A percentile compares a stretch with the other conserved stretches of the same genome.
phyloP scores from a whole-genome alignment of 2,888 invertebrate genomes.

The Sinotaia quadrata region DNA sequence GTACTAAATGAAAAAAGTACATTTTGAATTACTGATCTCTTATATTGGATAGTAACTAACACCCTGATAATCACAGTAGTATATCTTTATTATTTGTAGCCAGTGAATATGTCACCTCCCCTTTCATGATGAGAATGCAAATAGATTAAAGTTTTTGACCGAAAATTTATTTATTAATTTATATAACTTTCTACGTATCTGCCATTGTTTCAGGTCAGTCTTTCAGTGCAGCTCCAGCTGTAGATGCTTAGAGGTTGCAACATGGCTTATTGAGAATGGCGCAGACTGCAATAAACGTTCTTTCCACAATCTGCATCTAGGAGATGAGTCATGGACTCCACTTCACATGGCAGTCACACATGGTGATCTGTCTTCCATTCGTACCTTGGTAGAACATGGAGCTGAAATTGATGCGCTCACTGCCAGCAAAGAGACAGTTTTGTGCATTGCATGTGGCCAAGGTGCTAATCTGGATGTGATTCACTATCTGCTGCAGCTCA shows the following conservation, averaged over 20 bases:
- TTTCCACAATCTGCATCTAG: constrained; percentile 8
- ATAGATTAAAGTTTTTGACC: too few relatives aligned
- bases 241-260: background rate
- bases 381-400: constrained; percentile 3
- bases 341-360: constrained; percentile 10
- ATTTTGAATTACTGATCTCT: too few relatives aligned
- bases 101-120: background rate
- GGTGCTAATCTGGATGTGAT: background rate
- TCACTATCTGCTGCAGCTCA: constrained; percentile 9
- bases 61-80: too few relatives aligned
- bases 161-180: too few relatives aligned
- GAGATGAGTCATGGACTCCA: constrained; percentile 17
- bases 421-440: constrained; percentile 8
- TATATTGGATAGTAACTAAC: too few relatives aligned
- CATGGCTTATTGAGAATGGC: constrained; percentile 10
- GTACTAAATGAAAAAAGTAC: too few relatives aligned
- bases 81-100: too few relatives aligned
- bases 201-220: too few relatives aligned
- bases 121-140: background rate
- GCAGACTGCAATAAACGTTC: constrained; percentile 9
- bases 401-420: background rate
- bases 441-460: background rate
- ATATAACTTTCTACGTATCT: too few relatives aligned
- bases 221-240: background rate
- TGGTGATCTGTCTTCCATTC: background rate